Base-by-base conservation (phyloP, 2,113 vertebrate species). In the Silurus meridionalis region DNA sequence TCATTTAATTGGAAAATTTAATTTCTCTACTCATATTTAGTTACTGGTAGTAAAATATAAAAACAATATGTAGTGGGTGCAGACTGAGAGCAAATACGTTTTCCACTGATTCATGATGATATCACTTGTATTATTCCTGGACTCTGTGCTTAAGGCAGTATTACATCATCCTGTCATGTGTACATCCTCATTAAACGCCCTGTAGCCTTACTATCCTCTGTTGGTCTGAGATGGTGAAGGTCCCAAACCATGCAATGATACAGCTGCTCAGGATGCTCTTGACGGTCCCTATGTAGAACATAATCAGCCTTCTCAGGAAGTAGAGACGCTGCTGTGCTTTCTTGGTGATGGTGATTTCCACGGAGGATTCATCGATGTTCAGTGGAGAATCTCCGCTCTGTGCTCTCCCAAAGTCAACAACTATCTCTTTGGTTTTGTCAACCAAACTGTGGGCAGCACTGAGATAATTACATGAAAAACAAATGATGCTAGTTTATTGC, bases 141-240 rank as follows among this genome's bases (percentile, higher is more conserved):
- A 64, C 60, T 86, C 77, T 28, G 14, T 17, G 28, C 87, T 28
- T 66, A 28, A 78, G 28, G 52, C 72, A 85, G 66, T 25, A 86
- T 83, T 67, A 89, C 81, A 46, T 89, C 86, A 86, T 50, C 37
- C 19, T 78, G 71, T 80, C 50, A 64, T 84, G 55, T 63, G 66
- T 60, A 57, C 25, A 2, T 60, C 55, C 77, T 53, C 61, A 28
- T 17, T 17, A 66, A 88, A 77, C 9, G 53, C 52, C 28, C 48
- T 75, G 7, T 48, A 61, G 71, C 37, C 37, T 37, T 2, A 37
- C 37, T 37, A 37, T 37, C 2, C 37, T 37, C 37, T 37, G 37
- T 37, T 2, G 2, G 37, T 37, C 37, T 37, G 2, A 37, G 2
- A 37, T 37, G 37, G 37, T 37, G 37, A 37, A 37, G 37, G 37